phyloP scores from a whole-genome alignment of 2,797 vertebrate species.

The Smutsia gigantea region DNA sequence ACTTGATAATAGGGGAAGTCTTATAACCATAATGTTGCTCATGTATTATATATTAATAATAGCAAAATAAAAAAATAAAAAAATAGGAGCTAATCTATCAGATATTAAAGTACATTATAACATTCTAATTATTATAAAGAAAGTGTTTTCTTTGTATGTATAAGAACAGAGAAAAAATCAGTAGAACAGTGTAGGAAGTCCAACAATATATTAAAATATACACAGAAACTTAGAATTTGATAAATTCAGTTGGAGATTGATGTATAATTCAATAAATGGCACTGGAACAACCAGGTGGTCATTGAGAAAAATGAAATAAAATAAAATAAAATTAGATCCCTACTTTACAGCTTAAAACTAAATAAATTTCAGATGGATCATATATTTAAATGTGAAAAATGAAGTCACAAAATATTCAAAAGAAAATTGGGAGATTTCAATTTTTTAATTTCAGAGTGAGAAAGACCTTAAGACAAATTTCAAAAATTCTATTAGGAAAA shows the following conservation, averaged over 20 bases:
- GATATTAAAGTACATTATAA: not conserved
- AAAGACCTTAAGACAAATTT: not conserved
- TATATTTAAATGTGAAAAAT: constrained; percentile 39
- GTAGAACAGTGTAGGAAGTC: not conserved
- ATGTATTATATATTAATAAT: too few relatives aligned
- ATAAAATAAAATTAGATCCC: not conserved
- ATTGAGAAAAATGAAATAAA: not conserved
- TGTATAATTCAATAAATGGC: not conserved
- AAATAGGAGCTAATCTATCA: not conserved
- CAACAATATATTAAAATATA: constrained; percentile 10
- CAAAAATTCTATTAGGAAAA: constrained; percentile 23
- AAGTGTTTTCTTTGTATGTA: not conserved
- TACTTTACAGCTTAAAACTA: not conserved
- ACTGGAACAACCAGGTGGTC: not conserved
- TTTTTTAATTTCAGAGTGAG: constrained; percentile 8
- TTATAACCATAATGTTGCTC: too few relatives aligned
- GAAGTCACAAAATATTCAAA: constrained; percentile 13
- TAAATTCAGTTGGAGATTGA: not conserved
- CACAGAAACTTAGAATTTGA: not conserved
- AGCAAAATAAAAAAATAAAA: not conserved
- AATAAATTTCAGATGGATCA: not conserved
- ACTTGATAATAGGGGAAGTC: too few relatives aligned
- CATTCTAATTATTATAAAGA: constrained; percentile 13
- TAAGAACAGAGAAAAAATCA: not conserved
- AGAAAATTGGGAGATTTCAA: not conserved